Evolutionary conservation across 2,888 invertebrate genomes (phyloP), one percentile per base, ranked within the genome.

Genomic region (Eupithecia subfuscata): DNA sequence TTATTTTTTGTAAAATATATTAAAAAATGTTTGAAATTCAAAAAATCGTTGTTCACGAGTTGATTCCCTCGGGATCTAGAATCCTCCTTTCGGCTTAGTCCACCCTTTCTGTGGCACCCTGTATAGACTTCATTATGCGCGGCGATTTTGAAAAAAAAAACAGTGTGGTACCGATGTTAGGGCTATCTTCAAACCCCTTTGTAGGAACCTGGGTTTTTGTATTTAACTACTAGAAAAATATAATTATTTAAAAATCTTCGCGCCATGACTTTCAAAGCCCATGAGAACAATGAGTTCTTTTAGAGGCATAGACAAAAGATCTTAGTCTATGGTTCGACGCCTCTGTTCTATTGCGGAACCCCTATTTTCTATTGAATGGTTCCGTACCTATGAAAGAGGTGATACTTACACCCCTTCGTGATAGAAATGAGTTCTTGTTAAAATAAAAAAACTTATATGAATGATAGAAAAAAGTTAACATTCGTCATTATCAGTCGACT

Each of bases 251-350:
- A 60, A 60, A 60, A 60, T 25, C 25, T 60, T 60, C 25, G 0
- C 25, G 60, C 14, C 25, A 40, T 22, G 48, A 73, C 69, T 71
- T 71, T 71, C 65, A 77, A 74, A 77, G 70, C 65, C 22, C 43
- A 65, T 73, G n/a, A 68, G 52, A 75, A 75, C 75, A 73, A 77
- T 71, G 45, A 68, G 64, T 70, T 69, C 63, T 75, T 25, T 75
- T 70, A 72, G 63, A 69, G 73, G 68, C 78, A 81, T 80, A 82
- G 79, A 82, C 82, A 81, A 81, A 76, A 77, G 79, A 64, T 60
- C 45, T 70, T 67, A 76, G 77, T 79, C 78, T 81, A 80, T 80
- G 82, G 77, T 79, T 79, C 76, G 73, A 82, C 82, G 82, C 82
- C 79, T 82, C 71, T 77, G 52, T 52, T 69, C 69, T 37, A 75